A percentile compares a stretch with the other conserved stretches of the same genome.
phyloP scores from a whole-genome alignment of 2,797 vertebrate species.

The Pagetopsis macropterus region DNA sequence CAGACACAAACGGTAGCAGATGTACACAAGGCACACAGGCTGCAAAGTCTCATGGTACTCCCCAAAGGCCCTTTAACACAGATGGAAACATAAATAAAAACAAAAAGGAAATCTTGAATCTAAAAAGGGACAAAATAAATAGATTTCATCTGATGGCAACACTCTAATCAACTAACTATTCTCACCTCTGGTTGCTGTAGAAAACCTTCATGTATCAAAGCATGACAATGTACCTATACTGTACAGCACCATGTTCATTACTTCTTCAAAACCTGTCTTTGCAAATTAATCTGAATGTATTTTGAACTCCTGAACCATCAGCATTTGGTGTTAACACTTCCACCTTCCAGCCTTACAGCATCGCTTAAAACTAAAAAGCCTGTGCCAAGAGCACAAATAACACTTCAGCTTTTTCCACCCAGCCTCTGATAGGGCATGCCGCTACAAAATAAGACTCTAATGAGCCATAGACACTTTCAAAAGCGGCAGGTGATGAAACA shows the following conservation, averaged over 20 bases:
- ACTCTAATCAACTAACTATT: not conserved
- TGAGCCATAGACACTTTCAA: constrained; percentile 33
- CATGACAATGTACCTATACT: not conserved
- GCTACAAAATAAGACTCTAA: constrained; percentile 45
- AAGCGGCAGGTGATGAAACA: constrained; percentile 57
- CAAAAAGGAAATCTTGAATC: not conserved
- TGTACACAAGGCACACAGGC: too few species aligned
- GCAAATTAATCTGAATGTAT: not conserved
- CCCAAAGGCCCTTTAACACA: not conserved
- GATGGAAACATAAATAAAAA: not conserved
- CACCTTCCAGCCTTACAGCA: constrained; percentile 6
- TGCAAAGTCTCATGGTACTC: not conserved
- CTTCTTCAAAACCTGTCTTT: not conserved
- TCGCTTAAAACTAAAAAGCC: not conserved
- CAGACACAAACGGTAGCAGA: too few species aligned
- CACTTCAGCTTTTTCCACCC: constrained; percentile 9
- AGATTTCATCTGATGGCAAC: not conserved
- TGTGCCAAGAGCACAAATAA: not conserved
- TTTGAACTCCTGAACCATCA: not conserved
- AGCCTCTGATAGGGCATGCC: constrained; percentile 17
- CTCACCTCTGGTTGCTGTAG: not conserved
- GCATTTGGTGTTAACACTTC: not conserved
- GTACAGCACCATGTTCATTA: not conserved
- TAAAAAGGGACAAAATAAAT: not conserved
- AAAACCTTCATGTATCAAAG: not conserved